Evolutionary conservation across 2,113 vertebrate species (phyloP), one percentile per base, ranked within the genome.

Genomic region (Proterorhinus semilunaris): DNA sequence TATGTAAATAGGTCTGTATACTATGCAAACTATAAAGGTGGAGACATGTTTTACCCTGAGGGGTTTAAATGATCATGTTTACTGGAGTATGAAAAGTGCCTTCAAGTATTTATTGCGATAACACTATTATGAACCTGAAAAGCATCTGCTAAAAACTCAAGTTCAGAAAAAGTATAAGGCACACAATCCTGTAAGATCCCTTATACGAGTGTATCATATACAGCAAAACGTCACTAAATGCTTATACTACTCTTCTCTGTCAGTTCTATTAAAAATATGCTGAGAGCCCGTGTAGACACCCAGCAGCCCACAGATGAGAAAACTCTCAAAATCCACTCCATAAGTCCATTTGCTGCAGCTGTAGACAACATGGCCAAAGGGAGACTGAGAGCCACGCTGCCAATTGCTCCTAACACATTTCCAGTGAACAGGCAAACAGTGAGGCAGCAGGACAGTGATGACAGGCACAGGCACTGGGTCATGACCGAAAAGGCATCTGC

Each of bases 371-470:
- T 36, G 8, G 93, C 70, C 47, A 88, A 68, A 1, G 92, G 88
- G 6, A 93, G 79, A 68, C 80, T 89, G 62, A 94, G 87, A 47
- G 90, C 82, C 62, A 91, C 76, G 9, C 91, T 78, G 0, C 86
- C 87, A 17, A 91, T 15, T 53, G 86, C 83, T 45, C 93, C 93
- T 21, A 75, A 66, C 5, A 74, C 69, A 57, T 90, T 93, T 21
- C 86, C 74, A 1, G 90, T 85, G 74, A 93, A 93, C 46, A 93
- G 71, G 42, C 92, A 93, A 71, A 92, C 93, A 0, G 78, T 93
- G 65, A 94, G 81, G 13, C 86, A 86, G 82, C 93, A 93, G 75
- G 90, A 91, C 49, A 94, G 74, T 1, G 92, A 91, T 0, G 89
- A 92, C 12, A 93, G 69, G 5, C 88, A 84, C 61, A 90, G 59